Base-by-base conservation (phyloP, 2,888 invertebrate species). In the Nysson spinosus region DNA sequence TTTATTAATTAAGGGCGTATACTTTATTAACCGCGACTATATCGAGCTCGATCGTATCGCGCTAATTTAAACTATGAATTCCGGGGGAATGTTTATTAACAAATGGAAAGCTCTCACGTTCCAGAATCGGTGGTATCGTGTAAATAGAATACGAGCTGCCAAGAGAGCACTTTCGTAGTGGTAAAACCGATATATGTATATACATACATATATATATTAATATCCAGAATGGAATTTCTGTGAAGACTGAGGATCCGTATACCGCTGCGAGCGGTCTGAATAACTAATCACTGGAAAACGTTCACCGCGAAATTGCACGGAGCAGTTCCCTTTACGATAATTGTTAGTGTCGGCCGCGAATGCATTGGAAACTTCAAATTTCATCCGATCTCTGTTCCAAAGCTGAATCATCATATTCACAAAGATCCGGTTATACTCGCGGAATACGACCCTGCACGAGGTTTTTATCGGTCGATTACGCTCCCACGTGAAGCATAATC, bases 291-390 rank as follows among this genome's bases (percentile, higher is more conserved):
- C n/a, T 34, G 24, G 43, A 43, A 34, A 26, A 40, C 14, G 43
- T 9, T 54, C 40, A 24, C 63, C 68, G 65, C 66, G 69, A 68
- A 73, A 76, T 75, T 66, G 69, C 69, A 56, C 56, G 54, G 54
- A 20, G 24, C 24, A 24, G 22, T 74, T 75, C 66, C 58, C 65
- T 80, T 74, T 30, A 51, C 40, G 46, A 51, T 58, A 58, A 63
- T 63, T 51, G 44, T 46, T 34, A 40, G 17, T 17, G 35, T 4
- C 12, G 11, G 16, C 17, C 16, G 14, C 26, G 16, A 5, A 11
- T n/a, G 35, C 46, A 40, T 64, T 52, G 47, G 16, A 52, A 60
- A 52, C 49, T 64, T 60, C 60, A 54, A 52, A 61, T 60, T 60
- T 54, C 26, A 37, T 9, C 24, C 43, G 60, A 43, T 49, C 49